Evolutionary conservation across 2,113 vertebrate genomes (phyloP), one percentile per base, ranked within the genome.

Genomic region (Thomomys bottae): DNA sequence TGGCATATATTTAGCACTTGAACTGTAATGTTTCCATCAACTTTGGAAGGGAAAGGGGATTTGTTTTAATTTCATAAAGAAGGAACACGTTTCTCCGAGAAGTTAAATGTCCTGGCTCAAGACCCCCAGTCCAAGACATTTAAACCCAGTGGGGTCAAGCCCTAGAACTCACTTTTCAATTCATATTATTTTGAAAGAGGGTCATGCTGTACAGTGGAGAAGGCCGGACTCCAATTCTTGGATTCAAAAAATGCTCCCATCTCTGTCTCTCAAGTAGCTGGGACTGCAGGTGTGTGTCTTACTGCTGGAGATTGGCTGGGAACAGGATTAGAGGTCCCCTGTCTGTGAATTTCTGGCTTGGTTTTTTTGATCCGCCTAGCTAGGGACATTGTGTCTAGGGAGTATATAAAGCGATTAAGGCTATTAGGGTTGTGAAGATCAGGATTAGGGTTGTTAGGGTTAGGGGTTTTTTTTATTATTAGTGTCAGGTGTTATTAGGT

Each of bases 51-150:
- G 67, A 68, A 59, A 77, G 26, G 26, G 59, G 30, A 5, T 24
- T 24, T 61, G 26, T 89, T 30, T 84, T 78, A 17, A 64, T 59
- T 92, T 94, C 68, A 36, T 57, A 28, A 81, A 80, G 80, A 18
- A 82, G 30, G 30, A 78, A 57, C 79, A 82, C 20, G 45, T 38
- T 93, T 54, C 26, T 67, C 2, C 7, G 18, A 71, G 57, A 70
- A 32, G 28, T 80, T 70, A 85, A 71, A 36, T 76, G 54, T 66
- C 8, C 73, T 92, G 9, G 45, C 20, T 8, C 49, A 36, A 49
- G 59, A 34, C 54, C 77, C 49, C 49, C 38, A 34, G 45, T 30
- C 6, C 32, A 68, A 63, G 73, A 90, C 45, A 77, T 40, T 54
- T 63, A 90, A 85, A 93, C 18, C 34, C 72, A 17, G n/a, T n/a